Conservation (phyloP, 37 sponge, comb jelly and placozoan species). For the Hormiphora californensis region DNA sequence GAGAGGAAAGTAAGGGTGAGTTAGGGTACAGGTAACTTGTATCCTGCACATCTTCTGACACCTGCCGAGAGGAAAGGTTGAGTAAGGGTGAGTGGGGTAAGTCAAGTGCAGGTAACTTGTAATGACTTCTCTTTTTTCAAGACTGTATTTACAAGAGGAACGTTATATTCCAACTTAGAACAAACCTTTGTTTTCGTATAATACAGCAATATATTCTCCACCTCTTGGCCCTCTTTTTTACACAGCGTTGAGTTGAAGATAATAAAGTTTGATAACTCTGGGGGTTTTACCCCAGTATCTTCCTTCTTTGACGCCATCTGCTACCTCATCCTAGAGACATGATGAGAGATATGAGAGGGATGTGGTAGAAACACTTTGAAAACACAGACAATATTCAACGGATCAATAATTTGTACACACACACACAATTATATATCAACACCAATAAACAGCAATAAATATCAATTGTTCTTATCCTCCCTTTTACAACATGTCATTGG, state of each 20-base stretch:
- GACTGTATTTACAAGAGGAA: too few species aligned
- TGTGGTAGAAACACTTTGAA: background rate
- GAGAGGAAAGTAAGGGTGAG: too few species aligned
- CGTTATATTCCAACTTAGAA: too few species aligned
- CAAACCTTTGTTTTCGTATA: slow-evolving; percentile 62
- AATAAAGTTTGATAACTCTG: background rate
- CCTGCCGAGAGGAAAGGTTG: too few species aligned
- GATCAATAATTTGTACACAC: background rate
- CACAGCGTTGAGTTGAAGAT: slow-evolving; percentile 43
- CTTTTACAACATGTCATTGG: too few species aligned
- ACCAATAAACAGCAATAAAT: background rate
- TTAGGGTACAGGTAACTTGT: too few species aligned
- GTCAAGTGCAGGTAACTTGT: too few species aligned
- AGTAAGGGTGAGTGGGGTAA: too few species aligned
- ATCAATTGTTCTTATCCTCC: too few species aligned
- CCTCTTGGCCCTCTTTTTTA: slow-evolving; percentile 63
- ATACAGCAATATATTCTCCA: slow-evolving; percentile 79
- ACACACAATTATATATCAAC: background rate
- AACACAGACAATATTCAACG: background rate
- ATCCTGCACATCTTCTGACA: too few species aligned
- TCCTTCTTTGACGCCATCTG: background rate
- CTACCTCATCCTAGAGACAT: slow-evolving; percentile 5
- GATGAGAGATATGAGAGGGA: background rate
- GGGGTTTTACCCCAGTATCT: background rate
- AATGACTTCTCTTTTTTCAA: too few species aligned